Evolutionary conservation across 2,113 vertebrate genomes (phyloP).

Genomic region (Siniperca knerii): DNA sequence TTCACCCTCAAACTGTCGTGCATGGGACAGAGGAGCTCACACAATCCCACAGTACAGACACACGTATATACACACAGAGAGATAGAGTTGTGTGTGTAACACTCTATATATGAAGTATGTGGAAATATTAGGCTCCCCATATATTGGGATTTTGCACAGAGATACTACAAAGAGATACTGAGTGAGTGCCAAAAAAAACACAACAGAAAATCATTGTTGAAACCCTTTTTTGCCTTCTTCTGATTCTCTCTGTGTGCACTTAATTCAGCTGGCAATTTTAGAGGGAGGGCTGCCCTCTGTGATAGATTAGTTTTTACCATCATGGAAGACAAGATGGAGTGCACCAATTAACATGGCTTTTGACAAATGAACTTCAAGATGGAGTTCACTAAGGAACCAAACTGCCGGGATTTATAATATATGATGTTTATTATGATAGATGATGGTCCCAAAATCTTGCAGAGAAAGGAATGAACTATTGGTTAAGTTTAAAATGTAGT

Average conservation of each 20-base stretch:
- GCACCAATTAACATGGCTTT: constrained; percentile 68
- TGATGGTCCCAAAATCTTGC: constrained; percentile 14
- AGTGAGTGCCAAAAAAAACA: background rate
- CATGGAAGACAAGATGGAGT: constrained; percentile 68
- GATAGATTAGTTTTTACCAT: constrained; percentile 64
- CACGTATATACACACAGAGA: background rate
- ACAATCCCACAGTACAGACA: background rate
- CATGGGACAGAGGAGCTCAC: background rate
- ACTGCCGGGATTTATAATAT: constrained; percentile 58
- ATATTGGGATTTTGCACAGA: background rate
- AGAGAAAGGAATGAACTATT: constrained; percentile 24
- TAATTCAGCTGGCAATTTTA: constrained; percentile 29
- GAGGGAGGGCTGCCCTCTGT: constrained; percentile 20
- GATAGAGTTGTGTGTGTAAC: background rate
- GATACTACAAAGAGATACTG: background rate
- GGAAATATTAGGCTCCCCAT: background rate
- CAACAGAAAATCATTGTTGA: background rate
- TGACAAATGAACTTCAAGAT: constrained; percentile 67
- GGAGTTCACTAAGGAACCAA: constrained; percentile 54
- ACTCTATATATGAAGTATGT: background rate
- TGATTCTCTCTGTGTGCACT: constrained; percentile 41
- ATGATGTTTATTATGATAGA: constrained; percentile 68
- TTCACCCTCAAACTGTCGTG: constrained; percentile 23
- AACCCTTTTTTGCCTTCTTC: background rate
- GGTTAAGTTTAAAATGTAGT: constrained; percentile 39